Percentiles rank a stretch among this genome's conserved stretches.
Conservation (phyloP, 2,797 vertebrate species). For the Perodicticus potto region DNA sequence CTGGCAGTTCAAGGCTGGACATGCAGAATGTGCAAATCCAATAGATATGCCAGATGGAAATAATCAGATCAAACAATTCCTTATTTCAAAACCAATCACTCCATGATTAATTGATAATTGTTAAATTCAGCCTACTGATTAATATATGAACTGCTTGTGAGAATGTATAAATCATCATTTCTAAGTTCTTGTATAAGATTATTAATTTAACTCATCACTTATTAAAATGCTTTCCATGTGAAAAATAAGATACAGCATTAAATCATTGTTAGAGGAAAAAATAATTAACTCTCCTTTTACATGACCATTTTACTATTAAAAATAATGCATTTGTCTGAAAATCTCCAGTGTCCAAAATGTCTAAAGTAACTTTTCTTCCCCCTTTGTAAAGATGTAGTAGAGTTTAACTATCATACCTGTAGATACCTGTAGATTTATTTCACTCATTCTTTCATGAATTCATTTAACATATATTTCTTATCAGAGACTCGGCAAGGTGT, state of each 20-base stretch:
- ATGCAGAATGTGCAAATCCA: not conserved
- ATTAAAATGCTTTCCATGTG: slow-evolving; percentile 34
- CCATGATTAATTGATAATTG: slow-evolving; percentile 42
- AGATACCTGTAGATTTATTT: not conserved
- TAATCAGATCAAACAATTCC: not conserved
- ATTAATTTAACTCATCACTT: slow-evolving; percentile 57
- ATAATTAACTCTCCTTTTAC: not conserved
- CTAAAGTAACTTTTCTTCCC: not conserved
- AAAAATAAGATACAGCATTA: slow-evolving; percentile 4
- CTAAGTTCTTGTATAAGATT: slow-evolving; percentile 13
- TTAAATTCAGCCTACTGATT: slow-evolving; percentile 20
- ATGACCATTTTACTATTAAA: not conserved
- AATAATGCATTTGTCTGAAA: slow-evolving; percentile 32
- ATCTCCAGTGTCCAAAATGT: not conserved
- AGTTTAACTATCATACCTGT: not conserved
- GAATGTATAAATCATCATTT: slow-evolving; percentile 27
- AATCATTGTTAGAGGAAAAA: not conserved
- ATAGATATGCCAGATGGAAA: not conserved
- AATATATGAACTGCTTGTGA: not conserved
- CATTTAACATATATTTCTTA: not conserved
- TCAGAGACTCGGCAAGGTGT: not conserved
- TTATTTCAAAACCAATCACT: slow-evolving; percentile 45
- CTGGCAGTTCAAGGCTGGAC: not conserved
- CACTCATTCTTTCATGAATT: not conserved
- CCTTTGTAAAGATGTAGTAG: not conserved